Evolutionary conservation across 2,888 invertebrate species (phyloP), one percentile per base, ranked within the genome.

Genomic region (Bombylius discolor): DNA sequence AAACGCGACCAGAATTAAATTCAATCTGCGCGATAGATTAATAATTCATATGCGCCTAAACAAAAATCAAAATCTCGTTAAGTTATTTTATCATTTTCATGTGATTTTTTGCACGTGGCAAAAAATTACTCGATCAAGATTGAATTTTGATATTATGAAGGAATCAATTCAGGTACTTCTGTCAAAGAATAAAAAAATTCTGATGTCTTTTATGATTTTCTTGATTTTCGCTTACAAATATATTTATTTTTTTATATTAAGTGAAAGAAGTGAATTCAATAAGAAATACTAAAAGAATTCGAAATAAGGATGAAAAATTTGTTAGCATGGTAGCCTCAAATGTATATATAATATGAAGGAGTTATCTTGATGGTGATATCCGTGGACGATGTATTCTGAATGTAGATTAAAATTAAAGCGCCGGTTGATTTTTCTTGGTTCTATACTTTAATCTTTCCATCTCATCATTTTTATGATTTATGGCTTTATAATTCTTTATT

Each of bases 401-500:
- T 55, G 55, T 11, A 42, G 23, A 23, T 23, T 23, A 42, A 55
- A 46, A 45, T 50, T 51, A 47, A 50, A 55, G 55, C 55, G 55
- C 55, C 55, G 55, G 55, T 49, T 50, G 50, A 39, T 46, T 45
- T 33, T 31, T 50, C 46, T 12, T 55, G 44, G 47, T 50, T 42
- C 39, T 42, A 55, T 46, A 34, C 50, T 51, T 50, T 55, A 50
- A 50, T 45, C 39, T 33, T 46, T 46, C 55, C 50, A 50, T 55
- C 55, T 55, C 50, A 55, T 55, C 50, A 55, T 51, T 55, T 55
- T 51, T 55, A 55, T 55, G 55, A 55, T 55, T 55, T 55, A 55
- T 50, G 55, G 50, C 55, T 46, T 49, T 34, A 23, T 39, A 50
- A 50, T 50, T 47, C 50, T 36, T 55, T 55, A 50, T 55, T 55